Conservation (phyloP, 2,113 vertebrate genomes). For the Desmodus rotundus region DNA sequence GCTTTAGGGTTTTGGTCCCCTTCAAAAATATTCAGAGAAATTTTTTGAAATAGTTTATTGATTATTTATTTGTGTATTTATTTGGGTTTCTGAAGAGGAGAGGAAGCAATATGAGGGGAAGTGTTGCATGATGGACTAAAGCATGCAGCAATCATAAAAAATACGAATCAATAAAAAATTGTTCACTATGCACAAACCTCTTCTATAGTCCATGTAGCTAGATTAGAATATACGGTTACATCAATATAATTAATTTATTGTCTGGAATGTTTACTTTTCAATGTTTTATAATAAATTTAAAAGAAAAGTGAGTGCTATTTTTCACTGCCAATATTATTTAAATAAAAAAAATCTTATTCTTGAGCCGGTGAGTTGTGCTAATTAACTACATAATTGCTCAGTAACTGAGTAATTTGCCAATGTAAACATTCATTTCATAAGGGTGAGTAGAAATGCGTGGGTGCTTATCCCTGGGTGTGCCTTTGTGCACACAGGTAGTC, state of each 20-base stretch:
- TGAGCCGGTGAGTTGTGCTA: background rate
- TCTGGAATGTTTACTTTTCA: background rate
- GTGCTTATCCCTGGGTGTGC: background rate
- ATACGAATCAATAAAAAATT: background rate
- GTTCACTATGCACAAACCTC: background rate
- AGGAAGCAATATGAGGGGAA: background rate
- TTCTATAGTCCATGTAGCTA: background rate
- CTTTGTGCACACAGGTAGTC: background rate
- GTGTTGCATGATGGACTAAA: background rate
- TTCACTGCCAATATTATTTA: background rate
- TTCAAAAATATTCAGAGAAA: background rate
- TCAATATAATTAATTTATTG: background rate
- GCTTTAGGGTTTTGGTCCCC: background rate
- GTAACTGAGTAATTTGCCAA: background rate
- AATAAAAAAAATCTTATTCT: background rate
- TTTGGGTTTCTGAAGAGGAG: background rate
- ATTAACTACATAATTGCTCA: background rate
- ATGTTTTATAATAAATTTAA: background rate
- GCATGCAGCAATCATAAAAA: background rate
- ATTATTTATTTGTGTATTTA: background rate
- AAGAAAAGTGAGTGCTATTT: background rate
- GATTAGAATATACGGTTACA: background rate
- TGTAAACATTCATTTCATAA: background rate
- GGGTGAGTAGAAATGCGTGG: background rate
- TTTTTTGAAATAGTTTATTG: background rate